Evolutionary conservation across 1,140 invertebrate genomes (phyloP).

Genomic region (Caenorhabditis tropicalis): DNA sequence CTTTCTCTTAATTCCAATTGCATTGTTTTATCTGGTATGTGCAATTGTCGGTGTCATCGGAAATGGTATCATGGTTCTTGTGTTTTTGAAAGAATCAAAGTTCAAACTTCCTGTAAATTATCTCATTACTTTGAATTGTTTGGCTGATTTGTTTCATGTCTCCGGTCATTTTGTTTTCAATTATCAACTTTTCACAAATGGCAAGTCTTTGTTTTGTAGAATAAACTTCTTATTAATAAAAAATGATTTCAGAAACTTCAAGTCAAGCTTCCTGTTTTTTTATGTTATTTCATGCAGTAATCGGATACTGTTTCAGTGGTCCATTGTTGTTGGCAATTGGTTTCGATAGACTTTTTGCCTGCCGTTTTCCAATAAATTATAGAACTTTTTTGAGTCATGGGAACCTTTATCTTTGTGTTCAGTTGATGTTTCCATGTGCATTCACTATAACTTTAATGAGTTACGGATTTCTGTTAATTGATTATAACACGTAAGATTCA

Average conservation of each 20-base stretch:
- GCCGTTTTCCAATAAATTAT: not conserved
- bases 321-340: not conserved
- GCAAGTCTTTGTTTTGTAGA: not conserved
- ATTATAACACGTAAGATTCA: not conserved
- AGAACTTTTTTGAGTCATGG: not conserved
- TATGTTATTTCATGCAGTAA: not conserved
- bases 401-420: not conserved
- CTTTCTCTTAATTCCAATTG: not conserved
- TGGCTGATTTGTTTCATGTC: not conserved
- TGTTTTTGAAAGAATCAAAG: not conserved
- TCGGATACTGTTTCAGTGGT: constrained; percentile 10
- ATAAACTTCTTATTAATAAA: not conserved
- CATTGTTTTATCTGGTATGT: not conserved
- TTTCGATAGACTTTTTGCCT: not conserved
- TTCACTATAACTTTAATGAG: not conserved
- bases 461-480: not conserved
- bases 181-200: not conserved
- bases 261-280: not conserved
- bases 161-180: constrained; percentile 23
- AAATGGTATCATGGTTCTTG: not conserved
- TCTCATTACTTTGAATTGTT: not conserved
- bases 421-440: not conserved
- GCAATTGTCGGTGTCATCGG: not conserved
- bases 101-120: not conserved
- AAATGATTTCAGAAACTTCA: not conserved